A percentile compares a stretch with the other conserved stretches of the same genome.
phyloP scores from a whole-genome alignment of 2,113 vertebrate species.

The Urocynchramus pylzowi region DNA sequence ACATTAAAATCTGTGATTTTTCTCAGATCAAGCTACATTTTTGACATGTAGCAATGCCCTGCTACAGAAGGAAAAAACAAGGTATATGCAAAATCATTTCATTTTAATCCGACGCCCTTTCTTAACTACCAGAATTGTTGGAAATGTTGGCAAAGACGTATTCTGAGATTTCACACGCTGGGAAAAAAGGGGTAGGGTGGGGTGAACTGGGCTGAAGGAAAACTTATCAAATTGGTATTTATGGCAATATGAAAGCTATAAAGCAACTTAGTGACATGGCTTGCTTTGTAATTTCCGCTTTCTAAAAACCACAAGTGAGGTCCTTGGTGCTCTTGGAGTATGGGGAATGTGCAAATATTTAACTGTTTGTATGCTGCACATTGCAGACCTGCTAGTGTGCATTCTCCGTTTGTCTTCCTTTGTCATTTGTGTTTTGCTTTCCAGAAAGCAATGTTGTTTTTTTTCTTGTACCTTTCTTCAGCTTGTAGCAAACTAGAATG shows the following conservation, averaged over 20 bases:
- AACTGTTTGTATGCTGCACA: slow-evolving; percentile 84
- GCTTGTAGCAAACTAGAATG: slow-evolving; percentile 82
- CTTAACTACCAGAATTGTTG: slow-evolving; percentile 41
- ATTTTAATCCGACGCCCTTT: slow-evolving; percentile 19
- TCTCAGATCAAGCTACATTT: slow-evolving; percentile 44
- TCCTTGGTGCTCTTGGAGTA: slow-evolving; percentile 80
- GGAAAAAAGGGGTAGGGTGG: not conserved
- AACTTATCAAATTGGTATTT: slow-evolving; percentile 54
- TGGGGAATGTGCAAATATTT: slow-evolving; percentile 95
- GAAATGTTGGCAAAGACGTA: slow-evolving; percentile 53
- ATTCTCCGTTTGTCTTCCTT: slow-evolving; percentile 81
- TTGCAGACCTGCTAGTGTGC: slow-evolving; percentile 76
- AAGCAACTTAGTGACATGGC: slow-evolving; percentile 64
- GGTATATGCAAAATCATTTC: slow-evolving; percentile 53
- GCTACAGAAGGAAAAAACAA: not conserved
- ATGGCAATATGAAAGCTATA: slow-evolving; percentile 64
- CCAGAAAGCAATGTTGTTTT: slow-evolving; percentile 69
- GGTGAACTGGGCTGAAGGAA: slow-evolving; percentile 18
- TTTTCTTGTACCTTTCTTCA: slow-evolving; percentile 71
- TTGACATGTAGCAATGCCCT: slow-evolving; percentile 26
- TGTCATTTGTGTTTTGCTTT: slow-evolving; percentile 77
- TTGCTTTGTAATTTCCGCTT: slow-evolving; percentile 75
- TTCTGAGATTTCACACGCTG: slow-evolving; percentile 42
- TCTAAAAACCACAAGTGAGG: slow-evolving; percentile 79
- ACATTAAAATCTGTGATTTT: slow-evolving; percentile 54